Evolutionary conservation across 2,888 invertebrate species (phyloP), one percentile per base, ranked within the genome.

Genomic region (Tipula helvola): DNA sequence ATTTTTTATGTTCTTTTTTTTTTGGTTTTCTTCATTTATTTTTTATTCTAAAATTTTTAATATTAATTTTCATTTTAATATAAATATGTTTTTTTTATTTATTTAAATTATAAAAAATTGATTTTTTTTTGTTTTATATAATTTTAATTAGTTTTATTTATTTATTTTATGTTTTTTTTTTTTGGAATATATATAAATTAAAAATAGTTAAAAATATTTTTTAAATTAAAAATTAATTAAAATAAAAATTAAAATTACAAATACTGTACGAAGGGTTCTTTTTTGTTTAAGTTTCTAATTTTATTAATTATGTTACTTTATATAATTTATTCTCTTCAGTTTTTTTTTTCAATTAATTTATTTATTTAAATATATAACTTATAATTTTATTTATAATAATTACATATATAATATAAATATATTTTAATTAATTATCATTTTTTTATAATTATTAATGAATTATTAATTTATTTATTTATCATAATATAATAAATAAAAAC

Each of bases 11-110:
- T 71, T 28, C 28, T 28, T 71, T 71, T 71, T 71, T 71, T 52
- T 71, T 71, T 18, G 71, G 71, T 71, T 71, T 71, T 71, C 28
- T 71, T 28, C 71, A 28, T 71, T 71, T 71, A 71, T 71, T 71
- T 71, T 71, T 71, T 71, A 71, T 71, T 71, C 71, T 71, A 71
- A 71, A 71, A 71, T 71, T 71, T 71, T 71, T 71, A 71, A 71
- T 71, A 71, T 71, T 71, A 71, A 71, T 71, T 71, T 71, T 71
- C 71, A 28, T 28, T 71, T 71, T 71, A 71, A 71, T 71, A 71
- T 71, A 71, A 71, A 71, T 71, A 71, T 71, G 28, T 28, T 28
- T 71, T 28, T 28, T 71, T 71, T 28, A 71, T 71, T 71, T 28
- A 71, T 71, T 71, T 71, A 71, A 71, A 71, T 71, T 71, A 71